phyloP scores from a whole-genome alignment of 2,113 vertebrate genomes.

The Solenodon paradoxus region DNA sequence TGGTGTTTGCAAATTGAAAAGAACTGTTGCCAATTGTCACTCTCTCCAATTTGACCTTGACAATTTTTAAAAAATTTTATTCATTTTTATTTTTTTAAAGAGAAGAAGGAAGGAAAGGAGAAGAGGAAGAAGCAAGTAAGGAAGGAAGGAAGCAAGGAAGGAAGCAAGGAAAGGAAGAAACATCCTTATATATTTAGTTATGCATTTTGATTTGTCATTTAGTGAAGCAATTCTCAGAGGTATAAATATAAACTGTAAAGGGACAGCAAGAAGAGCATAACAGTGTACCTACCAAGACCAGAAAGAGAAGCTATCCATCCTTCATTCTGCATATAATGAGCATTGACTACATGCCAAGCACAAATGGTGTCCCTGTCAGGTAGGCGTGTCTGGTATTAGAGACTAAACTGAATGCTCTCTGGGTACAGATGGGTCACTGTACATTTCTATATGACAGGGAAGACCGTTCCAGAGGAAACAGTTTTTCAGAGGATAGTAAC shows the following conservation, averaged over 20 bases:
- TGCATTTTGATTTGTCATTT: too few species aligned
- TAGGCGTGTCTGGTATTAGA: background rate
- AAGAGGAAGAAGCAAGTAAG: too few species aligned
- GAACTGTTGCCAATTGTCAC: background rate
- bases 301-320: background rate
- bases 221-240: background rate
- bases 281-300: background rate
- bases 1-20: background rate
- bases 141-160: too few species aligned
- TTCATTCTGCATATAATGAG: background rate
- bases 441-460: background rate
- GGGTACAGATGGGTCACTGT: background rate
- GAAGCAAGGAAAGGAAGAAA: too few species aligned
- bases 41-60: background rate
- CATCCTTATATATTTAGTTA: too few species aligned
- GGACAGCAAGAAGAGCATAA: background rate
- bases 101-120: too few species aligned
- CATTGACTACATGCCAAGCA: background rate
- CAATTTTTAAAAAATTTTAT: conserved; percentile 3
- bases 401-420: background rate
- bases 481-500: background rate
- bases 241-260: background rate
- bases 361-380: background rate
- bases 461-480: background rate
- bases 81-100: too few species aligned